Conservation (phyloP, 2,888 invertebrate species). For the Lasioglossum marginatum region DNA sequence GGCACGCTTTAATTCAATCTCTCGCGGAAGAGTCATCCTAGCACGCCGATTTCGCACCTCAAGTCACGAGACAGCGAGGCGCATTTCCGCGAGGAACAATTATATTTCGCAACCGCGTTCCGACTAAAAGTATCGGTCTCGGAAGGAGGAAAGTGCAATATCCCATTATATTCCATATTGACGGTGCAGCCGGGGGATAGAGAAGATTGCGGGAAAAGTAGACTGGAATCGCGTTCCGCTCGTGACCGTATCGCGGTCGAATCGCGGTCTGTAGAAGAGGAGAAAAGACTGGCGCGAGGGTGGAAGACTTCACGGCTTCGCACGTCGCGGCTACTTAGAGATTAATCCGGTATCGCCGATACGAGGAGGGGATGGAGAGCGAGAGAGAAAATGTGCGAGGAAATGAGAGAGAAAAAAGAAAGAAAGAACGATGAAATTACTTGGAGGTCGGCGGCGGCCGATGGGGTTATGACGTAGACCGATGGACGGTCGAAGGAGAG, state of each 20-base stretch:
- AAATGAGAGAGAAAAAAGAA: not conserved
- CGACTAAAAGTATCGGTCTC: conserved; percentile 16
- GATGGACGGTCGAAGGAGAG: conserved; percentile 56
- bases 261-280: conserved; percentile 5
- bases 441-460: conserved; percentile 44
- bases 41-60: not conserved
- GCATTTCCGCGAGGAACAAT: conserved; percentile 27
- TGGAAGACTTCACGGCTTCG: conserved; percentile 55
- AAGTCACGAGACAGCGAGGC: not conserved
- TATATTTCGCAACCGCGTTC: not conserved
- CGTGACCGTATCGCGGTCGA: conserved; percentile 26
- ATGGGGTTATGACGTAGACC: conserved; percentile 64
- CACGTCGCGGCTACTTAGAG: conserved; percentile 65
- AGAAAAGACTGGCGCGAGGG: not conserved
- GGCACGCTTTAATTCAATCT: conserved; percentile 1
- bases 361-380: conserved; percentile 17
- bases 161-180: conserved; percentile 36
- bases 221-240: conserved; percentile 31
- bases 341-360: conserved; percentile 67
- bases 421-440: conserved; percentile 65
- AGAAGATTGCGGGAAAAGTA: conserved; percentile 9
- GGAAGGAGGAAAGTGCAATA: conserved; percentile 7
- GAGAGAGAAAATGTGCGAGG: not conserved
- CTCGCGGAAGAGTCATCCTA: not conserved
- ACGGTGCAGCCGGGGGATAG: not conserved